A percentile compares a stretch with the other conserved stretches of the same genome.
phyloP scores from a whole-genome alignment of 2,888 invertebrate species.

The Heteropelma amictum region DNA sequence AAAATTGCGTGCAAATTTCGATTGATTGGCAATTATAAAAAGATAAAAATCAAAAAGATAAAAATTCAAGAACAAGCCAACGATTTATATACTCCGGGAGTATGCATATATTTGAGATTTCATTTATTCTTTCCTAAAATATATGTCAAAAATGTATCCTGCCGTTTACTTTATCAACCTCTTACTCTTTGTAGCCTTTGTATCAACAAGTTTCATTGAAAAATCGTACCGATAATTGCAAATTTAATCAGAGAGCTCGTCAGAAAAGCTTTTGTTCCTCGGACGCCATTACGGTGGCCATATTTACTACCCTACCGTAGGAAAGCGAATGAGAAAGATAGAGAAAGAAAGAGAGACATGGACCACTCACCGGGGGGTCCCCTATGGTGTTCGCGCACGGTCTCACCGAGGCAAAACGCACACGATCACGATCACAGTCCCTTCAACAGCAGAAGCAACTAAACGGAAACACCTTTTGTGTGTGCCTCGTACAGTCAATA shows the following conservation, averaged over 20 bases:
- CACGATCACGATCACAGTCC: background rate
- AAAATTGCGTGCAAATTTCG: too few species aligned
- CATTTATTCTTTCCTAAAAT: background rate
- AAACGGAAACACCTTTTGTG: constrained; percentile 2
- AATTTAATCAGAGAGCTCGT: background rate
- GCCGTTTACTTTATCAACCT: background rate
- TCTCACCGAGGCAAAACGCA: constrained; percentile 58
- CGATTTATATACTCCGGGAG: too few species aligned
- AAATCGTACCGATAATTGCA: background rate
- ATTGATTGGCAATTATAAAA: too few species aligned
- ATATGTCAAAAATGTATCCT: background rate
- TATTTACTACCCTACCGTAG: constrained; percentile 71
- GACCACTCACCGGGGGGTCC: constrained; percentile 62
- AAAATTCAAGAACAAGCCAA: too few species aligned
- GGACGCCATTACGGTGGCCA: constrained; percentile 76
- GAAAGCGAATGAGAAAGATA: constrained; percentile 58
- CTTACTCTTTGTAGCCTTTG: background rate
- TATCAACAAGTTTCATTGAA: background rate
- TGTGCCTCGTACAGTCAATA: constrained; percentile 41
- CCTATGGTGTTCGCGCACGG: constrained; percentile 66
- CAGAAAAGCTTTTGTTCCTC: constrained; percentile 27
- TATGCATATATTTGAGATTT: background rate
- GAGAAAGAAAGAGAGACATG: constrained; percentile 43
- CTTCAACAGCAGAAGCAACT: background rate
- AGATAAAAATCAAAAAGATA: too few species aligned